These are phyloP conservation scores for Caenorhabditis sp. DNA, from an alignment of 2,888 invertebrate genomes.

Conservation along the genomic window DNA sequence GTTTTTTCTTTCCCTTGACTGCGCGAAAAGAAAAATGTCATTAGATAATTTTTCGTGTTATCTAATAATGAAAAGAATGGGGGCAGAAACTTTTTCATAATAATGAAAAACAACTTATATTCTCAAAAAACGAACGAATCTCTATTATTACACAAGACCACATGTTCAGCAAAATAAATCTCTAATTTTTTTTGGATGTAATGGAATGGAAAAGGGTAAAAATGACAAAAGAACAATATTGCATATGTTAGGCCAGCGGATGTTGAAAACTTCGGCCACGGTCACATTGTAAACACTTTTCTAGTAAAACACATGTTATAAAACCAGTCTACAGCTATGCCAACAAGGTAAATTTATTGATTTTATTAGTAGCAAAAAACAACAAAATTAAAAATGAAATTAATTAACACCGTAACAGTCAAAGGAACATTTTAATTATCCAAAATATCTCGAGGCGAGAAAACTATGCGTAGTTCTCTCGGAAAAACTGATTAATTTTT, in stretches of 20 bases:
- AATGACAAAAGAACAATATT: slow-evolving; percentile 16
- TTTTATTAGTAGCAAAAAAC: not conserved
- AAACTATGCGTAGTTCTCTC: not conserved
- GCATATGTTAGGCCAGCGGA: slow-evolving; percentile 17
- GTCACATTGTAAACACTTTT: slow-evolving; percentile 2
- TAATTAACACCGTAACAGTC: not conserved
- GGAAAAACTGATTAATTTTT: not conserved
- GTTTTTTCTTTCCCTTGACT: slow-evolving; percentile 1
- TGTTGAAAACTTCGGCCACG: slow-evolving; percentile 10
- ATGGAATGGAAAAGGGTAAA: not conserved
- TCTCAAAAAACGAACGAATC: not conserved
- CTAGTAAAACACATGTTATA: no score
- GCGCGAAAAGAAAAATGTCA: slow-evolving; percentile 5
- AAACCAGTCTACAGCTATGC: not conserved
- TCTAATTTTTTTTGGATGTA: not conserved
- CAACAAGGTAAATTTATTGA: not conserved
- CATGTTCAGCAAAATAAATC: not conserved
- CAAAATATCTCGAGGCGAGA: not conserved
- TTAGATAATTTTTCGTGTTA: not conserved
- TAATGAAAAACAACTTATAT: not conserved
- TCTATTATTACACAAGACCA: not conserved
- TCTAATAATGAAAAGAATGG: no score
- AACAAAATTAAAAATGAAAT: not conserved
- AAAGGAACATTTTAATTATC: not conserved
- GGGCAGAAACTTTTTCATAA: no score